Evolutionary conservation across 2,113 vertebrate species (phyloP).

Genomic region (Chaetorhynchus papuensis): DNA sequence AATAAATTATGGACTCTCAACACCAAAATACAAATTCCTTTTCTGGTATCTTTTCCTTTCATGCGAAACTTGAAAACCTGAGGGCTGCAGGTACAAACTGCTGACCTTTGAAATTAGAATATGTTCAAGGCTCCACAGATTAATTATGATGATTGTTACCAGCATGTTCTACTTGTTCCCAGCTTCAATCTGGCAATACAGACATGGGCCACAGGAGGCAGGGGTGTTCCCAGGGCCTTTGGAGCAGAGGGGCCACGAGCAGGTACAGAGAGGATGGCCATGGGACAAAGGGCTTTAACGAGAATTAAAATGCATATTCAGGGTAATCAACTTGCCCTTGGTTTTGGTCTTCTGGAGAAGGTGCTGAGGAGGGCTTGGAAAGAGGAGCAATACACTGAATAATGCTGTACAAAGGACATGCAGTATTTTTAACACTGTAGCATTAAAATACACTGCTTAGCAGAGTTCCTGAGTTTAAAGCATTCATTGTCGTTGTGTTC

Average conservation of each 20-base stretch:
- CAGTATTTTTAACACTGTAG: not conserved
- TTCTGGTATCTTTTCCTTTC: not conserved
- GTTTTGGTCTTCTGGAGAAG: not conserved
- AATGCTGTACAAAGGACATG: not conserved
- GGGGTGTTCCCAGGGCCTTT: not conserved
- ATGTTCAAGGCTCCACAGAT: not conserved
- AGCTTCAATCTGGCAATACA: not conserved
- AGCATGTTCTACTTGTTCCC: not conserved
- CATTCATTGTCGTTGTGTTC: not conserved
- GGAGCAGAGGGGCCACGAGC: not conserved
- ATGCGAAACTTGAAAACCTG: not conserved
- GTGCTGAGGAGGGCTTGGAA: not conserved
- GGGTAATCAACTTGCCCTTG: not conserved
- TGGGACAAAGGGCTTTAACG: not conserved
- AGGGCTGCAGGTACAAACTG: not conserved
- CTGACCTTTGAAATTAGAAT: not conserved
- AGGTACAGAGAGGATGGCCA: not conserved
- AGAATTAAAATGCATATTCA: not conserved
- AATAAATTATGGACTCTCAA: not conserved
- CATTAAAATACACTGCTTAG: not conserved
- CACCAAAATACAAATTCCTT: not conserved
- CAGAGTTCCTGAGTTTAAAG: not conserved
- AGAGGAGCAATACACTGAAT: not conserved
- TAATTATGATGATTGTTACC: not conserved
- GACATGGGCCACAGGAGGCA: not conserved